These are phyloP conservation scores for Dicentrarchus labrax DNA, from an alignment of 2,113 vertebrate species.

Conservation along the genomic window DNA sequence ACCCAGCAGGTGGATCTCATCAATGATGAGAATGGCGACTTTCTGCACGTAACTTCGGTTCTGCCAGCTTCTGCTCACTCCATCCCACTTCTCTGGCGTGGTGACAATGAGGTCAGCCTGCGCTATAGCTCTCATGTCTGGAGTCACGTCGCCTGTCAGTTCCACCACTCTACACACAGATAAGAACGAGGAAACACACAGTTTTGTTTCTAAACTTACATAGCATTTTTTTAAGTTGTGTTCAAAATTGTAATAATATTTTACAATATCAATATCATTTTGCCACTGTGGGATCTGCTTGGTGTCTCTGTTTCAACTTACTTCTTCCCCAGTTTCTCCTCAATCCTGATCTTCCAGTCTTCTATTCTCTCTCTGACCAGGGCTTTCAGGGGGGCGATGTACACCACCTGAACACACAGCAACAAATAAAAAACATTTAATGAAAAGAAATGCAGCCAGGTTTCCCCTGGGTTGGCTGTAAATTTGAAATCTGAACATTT, in stretches of 20 bases:
- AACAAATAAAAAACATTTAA: background rate
- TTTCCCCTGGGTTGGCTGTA: background rate
- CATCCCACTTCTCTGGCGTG: conserved; percentile 99
- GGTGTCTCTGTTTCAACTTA: conserved; percentile 78
- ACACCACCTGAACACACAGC: conserved; percentile 89
- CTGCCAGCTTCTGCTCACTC: conserved; percentile 98
- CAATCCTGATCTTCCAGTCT: conserved; percentile 97
- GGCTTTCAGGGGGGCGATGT: conserved; percentile 97
- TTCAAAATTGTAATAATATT: background rate
- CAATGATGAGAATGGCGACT: conserved; percentile 97
- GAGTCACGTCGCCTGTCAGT: conserved; percentile 96
- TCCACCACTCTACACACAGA: conserved; percentile 91
- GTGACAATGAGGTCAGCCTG: conserved; percentile 98
- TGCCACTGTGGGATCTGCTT: background rate
- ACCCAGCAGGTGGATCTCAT: conserved; percentile 98
- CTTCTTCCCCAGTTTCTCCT: conserved; percentile 97
- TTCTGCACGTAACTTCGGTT: conserved; percentile 97
- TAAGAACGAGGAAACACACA: background rate
- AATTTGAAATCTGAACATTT: background rate
- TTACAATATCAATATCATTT: background rate
- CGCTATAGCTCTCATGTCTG: conserved; percentile 95
- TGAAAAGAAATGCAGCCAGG: background rate
- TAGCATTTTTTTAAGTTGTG: too few species aligned
- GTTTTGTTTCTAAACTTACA: background rate
- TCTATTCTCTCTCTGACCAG: conserved; percentile 97